Evolutionary conservation across 1,140 invertebrate species (phyloP), one percentile per base, ranked within the genome.

Genomic region (Drosophila tristis): DNA sequence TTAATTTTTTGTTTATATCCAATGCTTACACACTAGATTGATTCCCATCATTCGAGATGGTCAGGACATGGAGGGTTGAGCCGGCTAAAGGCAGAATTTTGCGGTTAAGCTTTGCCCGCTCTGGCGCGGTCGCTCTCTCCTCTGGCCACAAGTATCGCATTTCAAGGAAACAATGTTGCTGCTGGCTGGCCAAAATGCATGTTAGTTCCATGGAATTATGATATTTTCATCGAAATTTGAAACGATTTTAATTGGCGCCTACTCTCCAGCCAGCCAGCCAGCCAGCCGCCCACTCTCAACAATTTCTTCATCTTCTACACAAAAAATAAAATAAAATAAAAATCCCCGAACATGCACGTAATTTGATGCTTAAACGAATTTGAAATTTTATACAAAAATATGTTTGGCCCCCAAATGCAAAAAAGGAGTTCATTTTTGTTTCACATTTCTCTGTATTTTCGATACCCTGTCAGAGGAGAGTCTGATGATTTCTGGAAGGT

Each of bases 201-300:
- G 81, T 87, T 87, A 87, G 75, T 87, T 87, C 84, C 85, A 89
- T 74, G 84, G 84, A 87, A 87, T 87, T 87, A 87, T 87, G 79
- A 89, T 87, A 87, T 87, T 87, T 89, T 89, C 73, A 62, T 72
- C 61, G 84, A 79, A 87, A 87, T 84, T 77, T 57, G 67, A 87
- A 89, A 89, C 84, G 75, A 53, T 84, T 87, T 87, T 87, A 89
- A 87, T 89, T 87, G 84, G 84, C 84, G 79, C 84, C 84, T 84
- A 76, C 78, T 62, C 57, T 60, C 53, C 63, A 53, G 74, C 75
- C 66, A 74, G 82, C 78, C 78, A 86, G 26, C 26, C 26, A 31
- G 8, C 47, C 63, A 53, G 78, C 75, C 75, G 78, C 82, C 78
- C 78, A 87, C 74, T 78, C 25, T 59, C 44, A 29, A 6, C 26